Conservation (phyloP, 2,113 vertebrate genomes). For the Lagopus muta region DNA sequence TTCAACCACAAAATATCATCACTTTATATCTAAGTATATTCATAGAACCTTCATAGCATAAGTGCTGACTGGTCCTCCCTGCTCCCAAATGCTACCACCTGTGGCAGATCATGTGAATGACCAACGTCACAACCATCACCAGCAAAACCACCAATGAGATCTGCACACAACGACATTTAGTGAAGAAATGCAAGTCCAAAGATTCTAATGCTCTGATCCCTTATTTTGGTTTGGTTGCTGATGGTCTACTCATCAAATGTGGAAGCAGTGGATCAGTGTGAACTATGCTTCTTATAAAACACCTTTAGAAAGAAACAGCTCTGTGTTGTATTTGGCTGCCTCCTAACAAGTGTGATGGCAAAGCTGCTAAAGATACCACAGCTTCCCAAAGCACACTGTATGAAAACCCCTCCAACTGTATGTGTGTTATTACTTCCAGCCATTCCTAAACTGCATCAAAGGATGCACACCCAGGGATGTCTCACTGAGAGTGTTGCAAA, state of each 20-base stretch:
- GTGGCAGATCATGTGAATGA: fast-evolving
- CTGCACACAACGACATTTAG: not conserved
- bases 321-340: not conserved
- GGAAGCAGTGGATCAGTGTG: not conserved
- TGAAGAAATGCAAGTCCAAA: not conserved
- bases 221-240: not conserved
- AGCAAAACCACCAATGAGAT: not conserved
- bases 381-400: not conserved
- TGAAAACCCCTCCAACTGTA: not conserved
- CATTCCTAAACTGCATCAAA: not conserved
- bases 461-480: not conserved
- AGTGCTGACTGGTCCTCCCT: not conserved
- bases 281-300: not conserved
- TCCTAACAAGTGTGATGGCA: not conserved
- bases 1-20: not conserved
- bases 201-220: not conserved
- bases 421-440: not conserved
- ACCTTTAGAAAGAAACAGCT: not conserved
- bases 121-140: not conserved
- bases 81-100: not conserved
- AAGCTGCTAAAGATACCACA: not conserved
- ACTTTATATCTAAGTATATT: not conserved
- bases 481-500: not conserved
- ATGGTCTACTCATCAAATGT: not conserved
- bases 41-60: not conserved